Conservation (phyloP, 2,113 vertebrate species). For the Acrocephalus arundinaceus region DNA sequence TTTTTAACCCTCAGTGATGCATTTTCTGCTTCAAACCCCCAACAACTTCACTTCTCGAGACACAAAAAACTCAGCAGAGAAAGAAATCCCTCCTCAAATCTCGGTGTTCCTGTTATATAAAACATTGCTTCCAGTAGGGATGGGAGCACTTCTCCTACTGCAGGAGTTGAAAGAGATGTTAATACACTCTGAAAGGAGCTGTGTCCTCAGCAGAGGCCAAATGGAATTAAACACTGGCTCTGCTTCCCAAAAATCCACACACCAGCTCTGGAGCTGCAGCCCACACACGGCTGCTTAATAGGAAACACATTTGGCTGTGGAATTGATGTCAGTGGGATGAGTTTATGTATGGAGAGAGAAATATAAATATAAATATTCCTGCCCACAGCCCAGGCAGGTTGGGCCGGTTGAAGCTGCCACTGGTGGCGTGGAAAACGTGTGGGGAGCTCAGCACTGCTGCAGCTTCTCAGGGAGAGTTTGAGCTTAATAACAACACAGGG, state of each 20-base stretch:
- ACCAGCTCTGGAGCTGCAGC: neutral
- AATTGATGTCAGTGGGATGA: neutral
- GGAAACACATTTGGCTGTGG: slow-evolving; percentile 4
- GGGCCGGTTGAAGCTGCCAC: neutral
- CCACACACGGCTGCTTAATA: neutral
- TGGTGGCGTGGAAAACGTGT: neutral
- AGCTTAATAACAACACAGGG: neutral
- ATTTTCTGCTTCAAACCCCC: neutral
- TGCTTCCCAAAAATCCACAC: neutral
- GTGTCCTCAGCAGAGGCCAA: slow-evolving; percentile 3
- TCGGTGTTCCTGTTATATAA: neutral
- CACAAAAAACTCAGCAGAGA: neutral
- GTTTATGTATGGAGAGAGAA: neutral
- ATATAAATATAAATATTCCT: neutral
- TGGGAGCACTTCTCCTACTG: neutral
- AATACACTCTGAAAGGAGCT: neutral
- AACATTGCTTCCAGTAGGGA: neutral
- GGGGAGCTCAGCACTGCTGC: neutral
- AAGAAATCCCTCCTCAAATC: neutral
- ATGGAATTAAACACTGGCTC: neutral
- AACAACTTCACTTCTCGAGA: neutral
- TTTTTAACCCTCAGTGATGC: neutral
- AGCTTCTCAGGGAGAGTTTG: neutral
- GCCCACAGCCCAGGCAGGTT: neutral
- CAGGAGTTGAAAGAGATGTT: neutral